These are phyloP conservation scores for Stenoptilia bipunctidactyla DNA, from an alignment of 2,888 invertebrate genomes.

Conservation along the genomic window DNA sequence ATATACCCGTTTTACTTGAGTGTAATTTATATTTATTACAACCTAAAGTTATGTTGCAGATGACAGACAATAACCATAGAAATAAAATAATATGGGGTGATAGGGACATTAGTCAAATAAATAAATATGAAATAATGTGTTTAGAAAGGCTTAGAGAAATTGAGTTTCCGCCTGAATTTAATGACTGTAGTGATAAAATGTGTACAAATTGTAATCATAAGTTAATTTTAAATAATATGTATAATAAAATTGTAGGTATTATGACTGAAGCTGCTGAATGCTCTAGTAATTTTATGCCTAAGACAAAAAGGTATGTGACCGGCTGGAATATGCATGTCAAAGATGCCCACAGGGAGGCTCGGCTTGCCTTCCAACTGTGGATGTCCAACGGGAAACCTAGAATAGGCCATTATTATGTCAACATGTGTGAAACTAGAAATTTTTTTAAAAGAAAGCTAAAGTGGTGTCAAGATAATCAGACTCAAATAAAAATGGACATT, in stretches of 20 bases:
- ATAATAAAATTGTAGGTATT: constrained; percentile 7
- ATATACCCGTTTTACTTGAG: constrained; percentile 9
- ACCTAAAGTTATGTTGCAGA: constrained; percentile 1
- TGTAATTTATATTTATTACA: constrained; percentile 8
- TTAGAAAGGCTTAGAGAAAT: neutral
- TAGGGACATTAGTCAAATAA: constrained; percentile 1
- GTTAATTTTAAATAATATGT: constrained; percentile 7
- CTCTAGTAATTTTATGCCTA: neutral
- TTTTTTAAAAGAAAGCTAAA: no score
- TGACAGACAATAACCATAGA: no score
- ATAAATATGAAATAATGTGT: constrained; percentile 2
- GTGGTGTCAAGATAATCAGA: constrained; percentile 11
- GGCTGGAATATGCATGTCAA: no score
- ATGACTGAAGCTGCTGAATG: constrained; percentile 4
- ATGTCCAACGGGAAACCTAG: no score
- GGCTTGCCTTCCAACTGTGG: no score
- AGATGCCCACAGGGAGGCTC: no score
- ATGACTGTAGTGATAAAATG: constrained; percentile 2
- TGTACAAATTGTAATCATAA: constrained; percentile 3
- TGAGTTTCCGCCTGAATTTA: constrained; percentile 2
- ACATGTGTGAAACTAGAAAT: no score
- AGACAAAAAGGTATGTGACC: no score
- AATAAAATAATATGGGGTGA: no score
- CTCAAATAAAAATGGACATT: no score
- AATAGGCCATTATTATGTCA: no score